Evolutionary conservation across 2,797 vertebrate species (phyloP), one percentile per base, ranked within the genome.

Genomic region (Chlorospingus flavigularis): DNA sequence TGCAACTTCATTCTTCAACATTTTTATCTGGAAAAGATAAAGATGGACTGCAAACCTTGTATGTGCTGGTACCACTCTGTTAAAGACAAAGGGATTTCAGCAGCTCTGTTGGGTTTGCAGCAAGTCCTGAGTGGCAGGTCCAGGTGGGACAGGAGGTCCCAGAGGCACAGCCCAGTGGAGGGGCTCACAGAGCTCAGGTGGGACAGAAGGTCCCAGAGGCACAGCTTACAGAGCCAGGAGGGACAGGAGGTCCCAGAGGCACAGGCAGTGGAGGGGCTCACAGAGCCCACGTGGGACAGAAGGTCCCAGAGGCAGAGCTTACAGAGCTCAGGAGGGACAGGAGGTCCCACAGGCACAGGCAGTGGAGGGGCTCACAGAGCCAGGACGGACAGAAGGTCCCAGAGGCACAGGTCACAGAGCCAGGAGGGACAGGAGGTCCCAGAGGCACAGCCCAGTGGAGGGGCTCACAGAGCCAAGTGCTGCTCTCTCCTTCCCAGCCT

Each of bases 371-470:
- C 54, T 72, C 2, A 1, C 5, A 3, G 25, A 47, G 35, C 10
- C 37, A 14, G 11, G 43, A n/a, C n/a, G n/a, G n/a, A n/a, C n/a
- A n/a, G n/a, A n/a, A 30, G 3, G 0, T n/a, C 6, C 0, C 0
- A 0, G 23, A 14, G 45, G 45, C 13, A 47, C 45, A 47, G 45
- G 18, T 43, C 43, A 20, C 43, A 43, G 19, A 21, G 43, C 42
- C 42, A 43, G 42, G 42, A 5, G 42, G 19, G 43, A 45, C 43
- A 35, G 63, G 48, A 30, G 3, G 0, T 30, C 6, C 0, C 0
- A 0, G 28, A 28, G 48, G 24, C 42, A 68, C 7, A 3, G 10
- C 16, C 14, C 4, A 0, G 11, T 7, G 18, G 24, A 18, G n/a
- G 43, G 53, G 37, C 54, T 72, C 2, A 1, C 5, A 3, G 30